Base-by-base conservation (phyloP, 2,797 vertebrate genomes). In the Salmo trutta region DNA sequence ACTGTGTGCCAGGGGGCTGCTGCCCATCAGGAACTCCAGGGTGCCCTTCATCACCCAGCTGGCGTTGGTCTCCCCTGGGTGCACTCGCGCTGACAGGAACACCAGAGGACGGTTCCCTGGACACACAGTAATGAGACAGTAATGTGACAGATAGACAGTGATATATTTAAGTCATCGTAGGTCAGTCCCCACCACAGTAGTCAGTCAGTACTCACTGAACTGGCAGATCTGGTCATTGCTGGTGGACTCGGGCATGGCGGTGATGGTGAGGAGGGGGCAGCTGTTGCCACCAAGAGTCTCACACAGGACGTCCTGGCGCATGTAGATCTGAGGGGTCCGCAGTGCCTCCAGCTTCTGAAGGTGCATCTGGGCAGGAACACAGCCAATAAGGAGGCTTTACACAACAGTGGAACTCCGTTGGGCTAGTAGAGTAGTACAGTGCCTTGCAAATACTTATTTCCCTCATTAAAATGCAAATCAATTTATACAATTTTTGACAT, bases 1-100 rank as follows among this genome's bases (percentile, higher is more conserved):
- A 88, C 90, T 96, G 76, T 95, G 96, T 19, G 98, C 97, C 81
- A 94, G 89, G 16, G 96, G 90, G 84, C 91, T 96, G 87, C 90
- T 95, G 88, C 97, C 94, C 96, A 98, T 97, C 88, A 99, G 95
- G 89, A 97, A 99, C 87, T 99, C 97, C 93, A 99, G 87, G 0
- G 97, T 98, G 86, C 98, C 98, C 90, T 99, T 99, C 98, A 99
- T 99, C 88, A 99, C 97, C 98, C 98, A 99, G 91, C 98, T 99
- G 81, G 98, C 94, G 17, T 99, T 99, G 70, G 97, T 99, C 91
- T 99, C 98, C 86, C 98, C 98, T 51, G 98, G 98, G 93, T 99
- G 98, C 51, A 99, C 98, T 85, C 98, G 95, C 73, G 97, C 94
- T 66, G 96, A 96, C n/a, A 99, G 91, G 88, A 99, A 98, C 93